Evolutionary conservation across 2,888 invertebrate species (phyloP).

Genomic region (Heliconius ismenius): DNA sequence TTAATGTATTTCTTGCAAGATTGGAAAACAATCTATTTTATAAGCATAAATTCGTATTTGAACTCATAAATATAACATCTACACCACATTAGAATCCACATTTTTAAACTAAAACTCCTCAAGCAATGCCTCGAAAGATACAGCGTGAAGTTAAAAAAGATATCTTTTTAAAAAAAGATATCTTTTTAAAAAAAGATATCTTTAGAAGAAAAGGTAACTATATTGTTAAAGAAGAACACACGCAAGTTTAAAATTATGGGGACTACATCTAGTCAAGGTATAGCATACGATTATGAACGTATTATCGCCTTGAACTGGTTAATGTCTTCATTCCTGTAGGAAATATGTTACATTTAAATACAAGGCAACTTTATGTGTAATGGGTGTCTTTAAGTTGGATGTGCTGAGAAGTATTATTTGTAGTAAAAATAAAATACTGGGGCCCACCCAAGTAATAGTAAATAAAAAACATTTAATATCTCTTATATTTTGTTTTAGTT

Average conservation of each 20-base stretch:
- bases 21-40: too few species aligned
- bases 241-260: background rate
- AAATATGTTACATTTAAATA: constrained; percentile 62
- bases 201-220: background rate
- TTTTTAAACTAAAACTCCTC: too few species aligned
- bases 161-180: background rate
- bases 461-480: too few species aligned
- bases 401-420: background rate
- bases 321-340: constrained; percentile 73
- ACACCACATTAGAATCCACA: too few species aligned
- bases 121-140: background rate
- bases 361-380: background rate
- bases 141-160: background rate
- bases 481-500: too few species aligned
- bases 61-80: too few species aligned
- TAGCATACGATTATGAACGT: constrained; percentile 25
- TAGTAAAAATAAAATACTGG: constrained; percentile 6
- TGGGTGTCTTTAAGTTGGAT: background rate
- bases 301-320: constrained; percentile 50
- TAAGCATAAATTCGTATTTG: too few species aligned
- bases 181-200: background rate
- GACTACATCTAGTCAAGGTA: background rate
- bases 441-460: too few species aligned
- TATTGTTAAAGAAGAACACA: background rate
- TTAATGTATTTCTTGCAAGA: too few species aligned